Evolutionary conservation across 64 coral and sea anemone species (phyloP).

Genomic region (Montipora capricornis): DNA sequence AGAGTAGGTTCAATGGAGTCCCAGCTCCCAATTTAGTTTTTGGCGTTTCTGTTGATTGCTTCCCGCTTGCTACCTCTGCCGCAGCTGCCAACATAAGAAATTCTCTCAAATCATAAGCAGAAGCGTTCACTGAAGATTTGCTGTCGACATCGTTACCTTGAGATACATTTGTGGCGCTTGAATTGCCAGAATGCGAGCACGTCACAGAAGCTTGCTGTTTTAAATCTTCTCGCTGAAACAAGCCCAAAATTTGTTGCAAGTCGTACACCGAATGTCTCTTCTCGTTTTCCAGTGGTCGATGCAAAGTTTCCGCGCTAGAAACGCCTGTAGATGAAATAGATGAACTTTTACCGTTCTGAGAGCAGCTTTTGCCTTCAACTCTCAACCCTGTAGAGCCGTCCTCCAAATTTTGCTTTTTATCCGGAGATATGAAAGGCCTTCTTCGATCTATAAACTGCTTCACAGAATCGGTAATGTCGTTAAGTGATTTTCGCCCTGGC

Average conservation of each 20-base stretch:
- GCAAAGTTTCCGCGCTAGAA: not conserved
- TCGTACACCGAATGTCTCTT: constrained; percentile 83
- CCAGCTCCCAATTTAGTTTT: constrained; percentile 7
- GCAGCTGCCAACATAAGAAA: constrained; percentile 52
- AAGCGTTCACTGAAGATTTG: constrained; percentile 29
- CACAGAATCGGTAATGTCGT: constrained; percentile 41
- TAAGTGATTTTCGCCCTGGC: constrained; percentile 48
- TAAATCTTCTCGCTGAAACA: constrained; percentile 69
- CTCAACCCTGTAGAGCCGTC: constrained; percentile 7
- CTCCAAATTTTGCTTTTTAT: constrained; percentile 26
- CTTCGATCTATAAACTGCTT: constrained; percentile 14
- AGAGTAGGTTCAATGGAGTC: not conserved
- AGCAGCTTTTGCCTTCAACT: constrained; percentile 71
- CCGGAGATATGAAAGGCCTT: constrained; percentile 18
- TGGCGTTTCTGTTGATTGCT: not conserved
- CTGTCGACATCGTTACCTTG: not conserved
- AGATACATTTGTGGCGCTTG: too few relatives aligned
- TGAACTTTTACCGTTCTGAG: constrained; percentile 1
- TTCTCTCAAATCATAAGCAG: constrained; percentile 84
- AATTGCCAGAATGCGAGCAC: not conserved
- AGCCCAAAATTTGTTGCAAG: constrained; percentile 77
- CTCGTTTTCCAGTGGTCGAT: not conserved
- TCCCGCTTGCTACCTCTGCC: constrained; percentile 7
- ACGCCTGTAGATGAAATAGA: not conserved
- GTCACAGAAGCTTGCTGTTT: not conserved